Base-by-base conservation (phyloP, 2,797 vertebrate genomes). In the Lacerta agilis region DNA sequence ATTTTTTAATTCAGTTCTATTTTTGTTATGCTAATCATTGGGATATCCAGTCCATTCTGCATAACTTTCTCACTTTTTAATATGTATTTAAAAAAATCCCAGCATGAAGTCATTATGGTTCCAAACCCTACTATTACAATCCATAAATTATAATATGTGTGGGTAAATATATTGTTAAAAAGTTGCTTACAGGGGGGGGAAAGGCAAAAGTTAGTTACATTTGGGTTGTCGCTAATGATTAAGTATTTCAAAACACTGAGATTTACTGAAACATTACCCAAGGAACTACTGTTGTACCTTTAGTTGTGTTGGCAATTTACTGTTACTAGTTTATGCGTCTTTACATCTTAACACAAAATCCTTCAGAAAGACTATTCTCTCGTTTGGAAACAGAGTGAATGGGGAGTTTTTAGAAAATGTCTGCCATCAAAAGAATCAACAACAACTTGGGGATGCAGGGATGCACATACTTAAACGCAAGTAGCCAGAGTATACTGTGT, bases 201-300 rank as follows among this genome's bases (percentile, higher is more conserved):
- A 94, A 95, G 92, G 79, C 5, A 86, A 93, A 96, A 94, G 96
- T 94, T 93, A 95, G 94, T 92, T 88, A 3, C 91, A 91, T 93
- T 82, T 33, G 95, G 92, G 95, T 94, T 95, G 92, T 91, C 94
- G 91, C 91, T 88, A 89, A 75, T 83, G 43, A 86, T 89, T 94
- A 76, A 43, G 85, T 91, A 89, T 89, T 85, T 94, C 75, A 90
- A 94, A 94, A 85, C 55, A 91, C 80, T 86, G 87, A 87, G 15
- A 88, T 90, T 95, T 88, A 69, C 79, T 90, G 75, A 86, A 93
- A 86, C 82, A 81, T 79, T 89, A 55, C 82, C 66, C 85, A 90
- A 87, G 41, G 45, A n/a, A 84, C 49, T 66, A 13, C 85, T 89
- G 67, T 77, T 85, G 10, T 64, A 33, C 91, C 82, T 91, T 90